Evolutionary conservation across 2,113 vertebrate genomes (phyloP).

Genomic region (Indicator indicator): DNA sequence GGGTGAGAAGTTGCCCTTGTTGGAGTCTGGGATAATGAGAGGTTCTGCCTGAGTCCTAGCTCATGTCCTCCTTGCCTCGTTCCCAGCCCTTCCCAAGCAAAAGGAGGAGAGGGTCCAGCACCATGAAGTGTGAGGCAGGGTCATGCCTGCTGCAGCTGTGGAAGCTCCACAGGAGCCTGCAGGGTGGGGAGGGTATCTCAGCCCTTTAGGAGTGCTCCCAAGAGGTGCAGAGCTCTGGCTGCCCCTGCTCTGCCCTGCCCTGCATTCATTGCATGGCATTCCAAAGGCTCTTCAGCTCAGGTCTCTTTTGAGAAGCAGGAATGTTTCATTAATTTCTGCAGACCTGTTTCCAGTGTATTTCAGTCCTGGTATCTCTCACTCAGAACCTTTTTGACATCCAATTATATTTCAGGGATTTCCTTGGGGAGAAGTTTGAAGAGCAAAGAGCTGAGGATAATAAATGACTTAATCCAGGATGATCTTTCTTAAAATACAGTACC

Average conservation of each 20-base stretch:
- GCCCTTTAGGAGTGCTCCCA: not conserved
- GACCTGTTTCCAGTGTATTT: not conserved
- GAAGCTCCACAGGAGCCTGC: not conserved
- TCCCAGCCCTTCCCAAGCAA: not conserved
- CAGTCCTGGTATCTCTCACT: not conserved
- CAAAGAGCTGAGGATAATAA: not conserved
- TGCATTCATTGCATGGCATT: not conserved
- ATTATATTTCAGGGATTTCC: not conserved
- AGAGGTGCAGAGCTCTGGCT: not conserved
- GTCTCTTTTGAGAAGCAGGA: not conserved
- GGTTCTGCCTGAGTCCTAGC: not conserved
- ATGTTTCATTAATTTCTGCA: not conserved
- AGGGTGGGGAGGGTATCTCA: fast-evolving
- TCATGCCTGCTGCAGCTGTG: not conserved
- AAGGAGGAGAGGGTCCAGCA: not conserved
- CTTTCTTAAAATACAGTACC: not conserved
- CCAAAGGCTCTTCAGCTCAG: not conserved
- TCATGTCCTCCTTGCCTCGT: fast-evolving
- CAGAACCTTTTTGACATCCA: not conserved
- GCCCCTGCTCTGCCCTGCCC: not conserved
- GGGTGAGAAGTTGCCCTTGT: not conserved
- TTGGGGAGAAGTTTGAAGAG: not conserved
- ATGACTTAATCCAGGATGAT: not conserved
- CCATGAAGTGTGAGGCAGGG: not conserved
- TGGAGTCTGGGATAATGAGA: not conserved